These are phyloP conservation scores for Parnassius mnemosyne DNA, from an alignment of 2,888 invertebrate genomes.

Conservation along the genomic window DNA sequence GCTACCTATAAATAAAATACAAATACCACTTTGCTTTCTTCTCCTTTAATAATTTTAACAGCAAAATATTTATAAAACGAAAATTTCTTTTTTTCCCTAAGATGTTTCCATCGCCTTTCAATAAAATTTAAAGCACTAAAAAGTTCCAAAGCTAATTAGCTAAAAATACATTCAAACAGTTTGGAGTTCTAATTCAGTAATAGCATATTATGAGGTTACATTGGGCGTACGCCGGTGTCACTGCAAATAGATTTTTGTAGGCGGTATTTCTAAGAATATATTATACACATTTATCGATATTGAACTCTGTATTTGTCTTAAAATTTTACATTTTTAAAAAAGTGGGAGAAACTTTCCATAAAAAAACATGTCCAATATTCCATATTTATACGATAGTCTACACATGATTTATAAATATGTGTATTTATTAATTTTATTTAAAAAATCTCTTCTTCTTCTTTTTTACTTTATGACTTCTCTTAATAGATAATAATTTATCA, in stretches of 20 bases:
- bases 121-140: too few species aligned
- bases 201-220: conserved; percentile 39
- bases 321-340: not conserved
- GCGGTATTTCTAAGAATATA: conserved; percentile 67
- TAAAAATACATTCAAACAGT: conserved; percentile 1
- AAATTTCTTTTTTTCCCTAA: too few species aligned
- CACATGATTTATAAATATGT: too few species aligned
- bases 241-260: conserved; percentile 70
- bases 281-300: conserved; percentile 23
- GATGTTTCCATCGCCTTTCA: too few species aligned
- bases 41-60: not conserved
- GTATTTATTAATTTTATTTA: too few species aligned
- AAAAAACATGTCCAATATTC: too few species aligned
- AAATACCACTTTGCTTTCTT: not conserved
- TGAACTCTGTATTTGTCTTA: not conserved
- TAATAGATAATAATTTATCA: too few species aligned
- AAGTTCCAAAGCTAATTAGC: not conserved
- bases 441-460: too few species aligned
- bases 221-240: conserved; percentile 60
- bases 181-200: conserved; percentile 12
- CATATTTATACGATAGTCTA: too few species aligned
- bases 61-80: too few species aligned
- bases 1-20: not conserved
- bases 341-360: too few species aligned
- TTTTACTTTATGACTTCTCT: too few species aligned